phyloP scores from a whole-genome alignment of 2,888 invertebrate genomes.

The Neoaliturus tenellus region DNA sequence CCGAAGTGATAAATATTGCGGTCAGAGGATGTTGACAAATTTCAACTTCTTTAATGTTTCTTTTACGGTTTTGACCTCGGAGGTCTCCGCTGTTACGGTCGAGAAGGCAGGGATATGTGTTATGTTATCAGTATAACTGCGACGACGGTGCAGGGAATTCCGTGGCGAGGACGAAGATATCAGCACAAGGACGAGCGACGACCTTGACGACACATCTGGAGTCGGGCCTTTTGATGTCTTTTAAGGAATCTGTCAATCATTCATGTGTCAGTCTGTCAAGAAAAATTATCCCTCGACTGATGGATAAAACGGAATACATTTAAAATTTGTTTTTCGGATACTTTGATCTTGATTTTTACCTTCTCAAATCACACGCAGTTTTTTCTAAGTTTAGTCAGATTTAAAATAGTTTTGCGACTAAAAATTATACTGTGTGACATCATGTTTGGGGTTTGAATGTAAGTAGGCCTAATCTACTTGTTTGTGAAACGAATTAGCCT shows the following conservation, averaged over 20 bases:
- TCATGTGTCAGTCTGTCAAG: not conserved
- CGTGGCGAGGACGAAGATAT: not conserved
- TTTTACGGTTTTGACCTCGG: not conserved
- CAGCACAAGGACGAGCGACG: not conserved
- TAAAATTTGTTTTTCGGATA: too few species aligned
- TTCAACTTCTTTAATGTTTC: not conserved
- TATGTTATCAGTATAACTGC: not conserved
- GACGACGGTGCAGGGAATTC: not conserved
- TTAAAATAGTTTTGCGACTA: too few species aligned
- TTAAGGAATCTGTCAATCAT: not conserved
- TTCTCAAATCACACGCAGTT: too few species aligned
- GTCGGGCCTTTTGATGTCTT: not conserved
- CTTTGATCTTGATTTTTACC: too few species aligned
- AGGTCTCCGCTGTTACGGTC: not conserved
- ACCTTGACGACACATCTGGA: not conserved
- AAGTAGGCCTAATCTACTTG: too few species aligned
- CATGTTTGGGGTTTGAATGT: too few species aligned
- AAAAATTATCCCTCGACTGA: not conserved
- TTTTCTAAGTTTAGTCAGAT: too few species aligned
- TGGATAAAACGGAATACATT: too few species aligned
- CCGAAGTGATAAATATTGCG: not conserved
- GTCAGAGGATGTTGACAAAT: not conserved
- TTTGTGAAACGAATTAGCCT: too few species aligned
- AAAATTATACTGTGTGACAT: too few species aligned
- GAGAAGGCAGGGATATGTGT: not conserved